Conservation (phyloP, 2,113 vertebrate species). For the Phrynosoma platyrhinos region DNA sequence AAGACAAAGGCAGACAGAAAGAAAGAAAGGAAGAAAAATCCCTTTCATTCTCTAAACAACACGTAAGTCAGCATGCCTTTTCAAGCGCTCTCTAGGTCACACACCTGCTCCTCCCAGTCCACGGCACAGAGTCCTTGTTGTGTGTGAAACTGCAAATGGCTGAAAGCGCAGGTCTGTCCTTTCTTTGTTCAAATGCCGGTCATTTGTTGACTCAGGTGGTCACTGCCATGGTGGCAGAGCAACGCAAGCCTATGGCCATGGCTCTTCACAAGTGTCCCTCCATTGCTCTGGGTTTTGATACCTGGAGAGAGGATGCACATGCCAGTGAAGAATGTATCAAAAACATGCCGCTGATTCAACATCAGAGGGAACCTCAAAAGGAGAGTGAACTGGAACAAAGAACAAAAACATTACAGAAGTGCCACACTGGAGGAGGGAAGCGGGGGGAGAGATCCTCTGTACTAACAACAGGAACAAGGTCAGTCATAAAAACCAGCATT, state of each 20-base stretch:
- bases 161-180: constrained; percentile 65
- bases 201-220: constrained; percentile 71
- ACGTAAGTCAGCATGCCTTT: not conserved
- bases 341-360: constrained; percentile 78
- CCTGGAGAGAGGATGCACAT: constrained; percentile 80
- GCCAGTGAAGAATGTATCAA: constrained; percentile 76
- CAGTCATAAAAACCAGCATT: constrained; percentile 73
- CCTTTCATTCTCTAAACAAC: constrained; percentile 2
- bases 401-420: constrained; percentile 81
- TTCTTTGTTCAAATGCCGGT: constrained; percentile 77
- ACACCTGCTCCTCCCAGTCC: constrained; percentile 53
- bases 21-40: not conserved
- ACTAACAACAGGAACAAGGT: constrained; percentile 80
- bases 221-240: constrained; percentile 64
- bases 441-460: constrained; percentile 46
- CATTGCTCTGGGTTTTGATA: constrained; percentile 77
- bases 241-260: constrained; percentile 42
- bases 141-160: constrained; percentile 28
- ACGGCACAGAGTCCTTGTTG: not conserved
- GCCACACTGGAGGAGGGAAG: constrained; percentile 66
- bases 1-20: not conserved
- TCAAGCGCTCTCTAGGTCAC: constrained; percentile 19
- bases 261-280: constrained; percentile 75
- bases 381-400: constrained; percentile 79
- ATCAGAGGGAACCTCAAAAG: constrained; percentile 81